Evolutionary conservation across 2,888 invertebrate genomes (phyloP).

Genomic region (Xestia sexstrigata): DNA sequence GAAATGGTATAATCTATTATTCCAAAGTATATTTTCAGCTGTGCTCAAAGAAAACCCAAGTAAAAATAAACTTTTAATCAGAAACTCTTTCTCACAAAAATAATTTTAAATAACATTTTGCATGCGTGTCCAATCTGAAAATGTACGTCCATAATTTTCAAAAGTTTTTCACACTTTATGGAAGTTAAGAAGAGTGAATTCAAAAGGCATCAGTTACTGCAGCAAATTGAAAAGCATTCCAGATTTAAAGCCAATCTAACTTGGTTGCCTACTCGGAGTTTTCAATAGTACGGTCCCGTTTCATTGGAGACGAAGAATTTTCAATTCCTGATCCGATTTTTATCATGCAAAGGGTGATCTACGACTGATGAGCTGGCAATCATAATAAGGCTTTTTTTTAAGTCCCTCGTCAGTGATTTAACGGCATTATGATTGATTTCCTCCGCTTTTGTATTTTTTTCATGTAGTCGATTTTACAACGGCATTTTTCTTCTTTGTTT

Average conservation of each 20-base stretch:
- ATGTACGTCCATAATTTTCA: slow-evolving; percentile 37
- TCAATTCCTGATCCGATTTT: slow-evolving; percentile 49
- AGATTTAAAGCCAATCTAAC: slow-evolving; percentile 78
- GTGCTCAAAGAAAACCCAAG: not conserved
- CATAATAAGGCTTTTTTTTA: slow-evolving; percentile 20
- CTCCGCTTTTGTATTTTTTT: not conserved
- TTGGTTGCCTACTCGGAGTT: slow-evolving; percentile 70
- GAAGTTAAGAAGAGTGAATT: slow-evolving; percentile 56
- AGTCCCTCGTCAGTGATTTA: slow-evolving; percentile 5
- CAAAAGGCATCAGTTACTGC: slow-evolving; percentile 56
- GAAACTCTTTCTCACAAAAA: slow-evolving; percentile 11
- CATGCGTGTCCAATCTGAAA: slow-evolving; percentile 30
- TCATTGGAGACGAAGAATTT: slow-evolving; percentile 53
- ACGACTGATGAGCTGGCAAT: slow-evolving; percentile 22
- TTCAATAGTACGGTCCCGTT: slow-evolving; percentile 63
- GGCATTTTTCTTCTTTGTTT: not conserved
- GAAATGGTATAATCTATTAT: not conserved
- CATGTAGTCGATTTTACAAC: not conserved
- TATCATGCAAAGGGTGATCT: slow-evolving; percentile 33
- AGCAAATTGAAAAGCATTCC: slow-evolving; percentile 68
- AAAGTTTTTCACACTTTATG: slow-evolving; percentile 54
- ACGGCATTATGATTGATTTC: not conserved
- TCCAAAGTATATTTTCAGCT: not conserved
- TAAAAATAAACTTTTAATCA: slow-evolving; percentile 3
- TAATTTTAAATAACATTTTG: slow-evolving; percentile 18